Evolutionary conservation across 2,113 vertebrate species (phyloP).

Genomic region (Platysteira castanea): DNA sequence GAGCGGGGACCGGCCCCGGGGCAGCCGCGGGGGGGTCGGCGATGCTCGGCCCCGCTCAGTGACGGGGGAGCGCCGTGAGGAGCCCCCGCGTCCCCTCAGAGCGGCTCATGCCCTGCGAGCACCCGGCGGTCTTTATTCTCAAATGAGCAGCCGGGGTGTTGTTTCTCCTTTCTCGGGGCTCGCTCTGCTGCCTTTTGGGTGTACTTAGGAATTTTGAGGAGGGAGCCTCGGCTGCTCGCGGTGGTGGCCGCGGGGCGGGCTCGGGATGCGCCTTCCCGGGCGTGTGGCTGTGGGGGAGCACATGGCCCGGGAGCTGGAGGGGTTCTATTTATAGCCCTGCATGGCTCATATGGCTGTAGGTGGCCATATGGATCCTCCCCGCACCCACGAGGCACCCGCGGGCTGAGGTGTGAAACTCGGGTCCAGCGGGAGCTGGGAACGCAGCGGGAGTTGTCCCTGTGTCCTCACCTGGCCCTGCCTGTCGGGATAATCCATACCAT

Average conservation of each 20-base stretch:
- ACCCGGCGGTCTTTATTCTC: background rate
- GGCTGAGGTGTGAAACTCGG: background rate
- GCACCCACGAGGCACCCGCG: background rate
- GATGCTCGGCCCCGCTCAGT: background rate
- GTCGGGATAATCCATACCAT: background rate
- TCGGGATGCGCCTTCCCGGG: background rate
- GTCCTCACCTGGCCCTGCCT: background rate
- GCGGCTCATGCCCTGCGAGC: background rate
- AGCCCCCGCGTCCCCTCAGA: background rate
- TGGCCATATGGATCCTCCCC: background rate
- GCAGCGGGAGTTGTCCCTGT: background rate
- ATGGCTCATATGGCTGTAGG: background rate
- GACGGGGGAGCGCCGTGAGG: background rate
- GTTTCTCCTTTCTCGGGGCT: background rate
- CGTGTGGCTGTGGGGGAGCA: background rate
- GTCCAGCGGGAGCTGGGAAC: background rate
- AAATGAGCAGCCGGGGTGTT: background rate
- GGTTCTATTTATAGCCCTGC: background rate
- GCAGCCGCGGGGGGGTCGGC: background rate
- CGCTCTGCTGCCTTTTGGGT: background rate
- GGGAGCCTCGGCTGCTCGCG: background rate
- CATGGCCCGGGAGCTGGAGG: background rate
- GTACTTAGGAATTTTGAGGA: background rate
- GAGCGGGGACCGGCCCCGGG: background rate
- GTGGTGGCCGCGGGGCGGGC: background rate